Base-by-base conservation (phyloP, 2,888 invertebrate genomes). In the Mongoloraphidia duomilia region DNA sequence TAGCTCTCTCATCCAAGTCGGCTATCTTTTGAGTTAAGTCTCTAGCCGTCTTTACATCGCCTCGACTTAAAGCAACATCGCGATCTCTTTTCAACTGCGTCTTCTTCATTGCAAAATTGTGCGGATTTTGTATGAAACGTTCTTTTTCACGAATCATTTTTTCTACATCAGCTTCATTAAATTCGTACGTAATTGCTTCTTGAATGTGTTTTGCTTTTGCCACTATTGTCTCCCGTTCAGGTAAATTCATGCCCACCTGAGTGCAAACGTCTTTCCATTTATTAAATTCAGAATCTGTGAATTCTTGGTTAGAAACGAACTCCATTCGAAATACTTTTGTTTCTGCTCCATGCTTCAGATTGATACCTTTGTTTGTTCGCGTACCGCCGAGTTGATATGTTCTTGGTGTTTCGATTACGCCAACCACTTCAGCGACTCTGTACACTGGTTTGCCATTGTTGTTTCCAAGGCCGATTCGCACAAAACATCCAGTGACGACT, bases 51-150 rank as follows among this genome's bases (percentile, higher is more conserved):
- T 82, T 84, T 45, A 90, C 87, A 57, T 90, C 90, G 0, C 90
- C 90, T 52, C 87, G 70, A 56, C 74, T 58, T 55, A 74, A 55
- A 0, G 76, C 75, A 0, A 78, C 79, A 54, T 88, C 93, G 57
- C 89, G 73, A 56, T 87, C 82, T 61, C 96, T 94, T 83, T 96
- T 84, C 2, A 98, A 72, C 55, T 87, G 82, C 0, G 95, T 92
- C 66, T 98, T 99, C 64, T 85, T 88, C 85, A 96, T 88, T 0
- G 97, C 98, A 67, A 92, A 97, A 68, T 99, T 98, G 52, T 87
- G 89, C 1, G 97, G 95, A 56, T 85, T 85, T 39, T 87, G 83
- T 56, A 92, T 82, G 66, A 97, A 97, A 46, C 91, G 76, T 53
- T 87, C 87, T 63, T 97, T 97, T 63, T 96, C 95, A 44, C 80